Percentiles rank a stretch among this genome's conserved stretches.
phyloP scores from a whole-genome alignment of 2,888 invertebrate genomes.

The Pardosa pseudoannulata region DNA sequence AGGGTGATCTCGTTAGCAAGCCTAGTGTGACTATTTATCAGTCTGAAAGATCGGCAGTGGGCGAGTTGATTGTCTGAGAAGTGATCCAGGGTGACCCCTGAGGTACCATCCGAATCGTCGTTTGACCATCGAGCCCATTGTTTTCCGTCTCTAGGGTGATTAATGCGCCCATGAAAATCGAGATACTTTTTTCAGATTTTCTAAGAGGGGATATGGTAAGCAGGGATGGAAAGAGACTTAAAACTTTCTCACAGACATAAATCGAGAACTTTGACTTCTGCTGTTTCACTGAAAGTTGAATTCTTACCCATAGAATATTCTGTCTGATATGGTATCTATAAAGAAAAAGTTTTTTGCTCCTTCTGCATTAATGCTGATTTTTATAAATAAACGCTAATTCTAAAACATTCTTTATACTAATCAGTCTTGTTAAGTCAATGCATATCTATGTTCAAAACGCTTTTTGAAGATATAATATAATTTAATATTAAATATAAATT shows the following conservation, averaged over 20 bases:
- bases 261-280: too few relatives aligned
- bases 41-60: slow-evolving; percentile 28
- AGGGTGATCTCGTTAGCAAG: slow-evolving; percentile 53
- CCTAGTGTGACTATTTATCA: slow-evolving; percentile 46
- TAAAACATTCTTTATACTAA: too few relatives aligned
- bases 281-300: too few relatives aligned
- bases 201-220: not conserved
- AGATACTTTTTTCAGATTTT: not conserved
- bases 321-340: too few relatives aligned
- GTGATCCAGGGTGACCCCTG: slow-evolving; percentile 44
- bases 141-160: not conserved
- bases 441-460: too few relatives aligned
- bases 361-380: too few relatives aligned
- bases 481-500: too few relatives aligned
- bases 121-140: slow-evolving; percentile 5
- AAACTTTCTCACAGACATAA: not conserved
- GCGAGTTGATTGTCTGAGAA: slow-evolving; percentile 46
- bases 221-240: not conserved
- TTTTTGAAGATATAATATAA: too few relatives aligned
- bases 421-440: too few relatives aligned
- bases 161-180: not conserved
- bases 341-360: too few relatives aligned
- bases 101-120: not conserved
- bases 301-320: too few relatives aligned
- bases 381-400: too few relatives aligned